Conservation (phyloP, 2,113 vertebrate species). For the Datnioides undecimradiatus region DNA sequence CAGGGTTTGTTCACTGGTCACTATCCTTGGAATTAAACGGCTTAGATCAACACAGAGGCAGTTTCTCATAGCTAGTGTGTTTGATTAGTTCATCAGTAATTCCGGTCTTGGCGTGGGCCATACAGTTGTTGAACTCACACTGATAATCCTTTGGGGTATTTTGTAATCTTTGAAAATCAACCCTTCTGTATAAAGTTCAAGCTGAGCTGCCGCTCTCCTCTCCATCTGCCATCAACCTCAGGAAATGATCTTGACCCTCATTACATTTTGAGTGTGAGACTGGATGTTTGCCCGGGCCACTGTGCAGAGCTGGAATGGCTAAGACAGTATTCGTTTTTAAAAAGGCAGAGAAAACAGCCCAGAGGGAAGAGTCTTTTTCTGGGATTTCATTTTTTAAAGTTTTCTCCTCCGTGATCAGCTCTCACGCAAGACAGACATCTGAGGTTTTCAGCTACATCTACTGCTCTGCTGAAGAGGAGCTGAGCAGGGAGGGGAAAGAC, state of each 20-base stretch:
- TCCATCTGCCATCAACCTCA: constrained; percentile 29
- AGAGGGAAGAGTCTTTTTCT: constrained; percentile 28
- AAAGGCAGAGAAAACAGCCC: constrained; percentile 21
- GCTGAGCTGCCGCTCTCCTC: constrained; percentile 8
- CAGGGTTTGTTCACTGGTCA: constrained; percentile 29
- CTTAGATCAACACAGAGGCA: constrained; percentile 32
- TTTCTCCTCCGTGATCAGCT: constrained; percentile 41
- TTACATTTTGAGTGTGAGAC: constrained; percentile 19
- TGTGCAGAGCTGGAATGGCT: constrained; percentile 3
- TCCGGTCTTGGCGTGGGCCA: neutral
- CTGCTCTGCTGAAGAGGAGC: constrained; percentile 44
- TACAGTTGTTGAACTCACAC: constrained; percentile 8
- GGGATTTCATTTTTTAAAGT: constrained; percentile 33
- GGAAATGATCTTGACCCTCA: constrained; percentile 45
- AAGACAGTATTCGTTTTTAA: neutral
- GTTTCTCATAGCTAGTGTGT: constrained; percentile 24
- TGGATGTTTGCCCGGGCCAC: constrained; percentile 22
- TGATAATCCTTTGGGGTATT: constrained; percentile 34
- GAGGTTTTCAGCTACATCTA: constrained; percentile 46
- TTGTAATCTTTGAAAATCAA: constrained; percentile 38
- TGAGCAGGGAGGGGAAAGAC: constrained; percentile 32
- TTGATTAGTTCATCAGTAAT: constrained; percentile 28
- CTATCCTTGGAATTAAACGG: constrained; percentile 32
- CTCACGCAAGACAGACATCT: constrained; percentile 47
- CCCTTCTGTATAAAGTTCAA: constrained; percentile 12